Evolutionary conservation across 1,140 invertebrate species (phyloP), one percentile per base, ranked within the genome.

Genomic region (Drosophila burlai): DNA sequence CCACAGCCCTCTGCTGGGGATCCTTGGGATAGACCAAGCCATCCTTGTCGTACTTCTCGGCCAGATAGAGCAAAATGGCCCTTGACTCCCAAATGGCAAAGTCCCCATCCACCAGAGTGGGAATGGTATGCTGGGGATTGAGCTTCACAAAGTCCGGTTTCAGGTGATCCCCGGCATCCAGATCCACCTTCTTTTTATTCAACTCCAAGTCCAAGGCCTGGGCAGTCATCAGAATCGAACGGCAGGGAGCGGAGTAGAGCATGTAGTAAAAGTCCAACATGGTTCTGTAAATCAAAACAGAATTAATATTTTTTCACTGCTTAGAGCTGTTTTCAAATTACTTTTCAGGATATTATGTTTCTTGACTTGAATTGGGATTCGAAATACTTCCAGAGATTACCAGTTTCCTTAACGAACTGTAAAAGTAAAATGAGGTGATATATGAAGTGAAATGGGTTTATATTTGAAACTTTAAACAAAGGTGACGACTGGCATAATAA

Each of bases 11-110:
- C 58, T 94, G 86, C 76, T 95, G 94, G 0, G 94, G 93, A 63
- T 96, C 94, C 76, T 95, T 95, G 2, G 96, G 96, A 86, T 96
- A 96, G 6, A 97, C 90, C 11, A 93, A 92, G 80, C 94, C 95
- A 57, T 95, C 93, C 81, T 96, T 96, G 16, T 93, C 95, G 80
- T 96, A 97, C 55, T 95, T 93, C 34, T 95, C 94, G 0, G 92
- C 95, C 69, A 96, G 91, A 93, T 97, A 97, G 26, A 94, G 93
- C 65, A 95, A 94, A 71, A 97, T 96, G 29, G 96, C 96, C 67
- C 95, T 95, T 79, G 96, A 96, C 92, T 96, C 96, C 87, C 94
- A 94, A 8, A 96, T 52, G 69, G 93, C 93, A 58, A 95, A 95
- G 64, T 95, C 95, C 18, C 94, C 94, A 77, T 96, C 96, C 18